Evolutionary conservation across 2,888 invertebrate genomes (phyloP).

Genomic region (Phorcus lineatus): DNA sequence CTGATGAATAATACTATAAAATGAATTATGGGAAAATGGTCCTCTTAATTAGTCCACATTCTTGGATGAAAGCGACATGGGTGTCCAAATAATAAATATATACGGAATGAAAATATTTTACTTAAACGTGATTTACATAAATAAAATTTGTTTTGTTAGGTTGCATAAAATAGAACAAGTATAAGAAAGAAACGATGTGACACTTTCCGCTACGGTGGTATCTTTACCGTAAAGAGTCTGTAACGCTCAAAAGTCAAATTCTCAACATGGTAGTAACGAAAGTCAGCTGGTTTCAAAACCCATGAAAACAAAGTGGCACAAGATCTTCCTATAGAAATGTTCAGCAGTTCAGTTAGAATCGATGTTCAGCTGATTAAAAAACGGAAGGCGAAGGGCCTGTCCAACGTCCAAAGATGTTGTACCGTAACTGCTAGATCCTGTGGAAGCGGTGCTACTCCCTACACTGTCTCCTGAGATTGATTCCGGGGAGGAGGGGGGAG

Average conservation of each 20-base stretch:
- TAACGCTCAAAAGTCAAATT: background rate
- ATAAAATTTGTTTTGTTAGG: conserved; percentile 26
- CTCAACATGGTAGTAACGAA: background rate
- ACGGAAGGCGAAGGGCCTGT: conserved; percentile 61
- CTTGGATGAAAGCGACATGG: conserved; percentile 24
- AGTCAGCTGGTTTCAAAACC: background rate
- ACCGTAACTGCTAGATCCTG: conserved; percentile 45
- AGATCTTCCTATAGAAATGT: background rate
- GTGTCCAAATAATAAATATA: conserved; percentile 30
- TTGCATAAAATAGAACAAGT: conserved; percentile 8
- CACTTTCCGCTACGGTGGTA: background rate
- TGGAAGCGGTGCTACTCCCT: conserved; percentile 44
- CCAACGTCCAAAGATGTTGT: conserved; percentile 61
- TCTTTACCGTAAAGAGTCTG: conserved; percentile 7
- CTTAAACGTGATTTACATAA: conserved; percentile 22
- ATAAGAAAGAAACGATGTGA: conserved; percentile 10
- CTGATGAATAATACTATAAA: conserved; percentile 9
- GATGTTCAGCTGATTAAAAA: conserved; percentile 61
- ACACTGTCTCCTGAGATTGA: conserved; percentile 64
- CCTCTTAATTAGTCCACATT: background rate
- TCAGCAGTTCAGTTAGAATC: conserved; percentile 30
- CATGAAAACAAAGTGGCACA: background rate
- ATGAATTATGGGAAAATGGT: conserved; percentile 14
- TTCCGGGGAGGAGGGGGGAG: conserved; percentile 58
- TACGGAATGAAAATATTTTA: conserved; percentile 9